A percentile compares a stretch with the other conserved stretches of the same genome.
Conservation (phyloP, 2,113 vertebrate genomes). For the Isurus oxyrinchus region DNA sequence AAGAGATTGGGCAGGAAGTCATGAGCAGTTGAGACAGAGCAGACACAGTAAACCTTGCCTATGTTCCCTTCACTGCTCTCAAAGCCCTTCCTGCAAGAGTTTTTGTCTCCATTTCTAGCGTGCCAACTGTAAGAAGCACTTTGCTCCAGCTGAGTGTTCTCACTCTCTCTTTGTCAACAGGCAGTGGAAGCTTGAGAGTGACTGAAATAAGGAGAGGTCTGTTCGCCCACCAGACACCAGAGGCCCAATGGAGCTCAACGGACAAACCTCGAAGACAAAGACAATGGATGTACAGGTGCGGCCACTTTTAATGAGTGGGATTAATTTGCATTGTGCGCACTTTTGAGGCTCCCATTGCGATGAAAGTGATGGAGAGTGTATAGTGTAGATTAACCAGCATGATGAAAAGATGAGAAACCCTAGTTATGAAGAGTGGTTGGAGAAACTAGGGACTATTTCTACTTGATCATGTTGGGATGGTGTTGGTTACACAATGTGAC, state of each 20-base stretch:
- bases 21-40: not conserved
- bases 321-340: not conserved
- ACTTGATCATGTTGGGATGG: not conserved
- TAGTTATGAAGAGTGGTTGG: not conserved
- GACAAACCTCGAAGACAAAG: not conserved
- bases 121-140: not conserved
- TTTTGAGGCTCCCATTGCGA: not conserved
- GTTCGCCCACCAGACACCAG: not conserved
- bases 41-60: not conserved
- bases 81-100: not conserved
- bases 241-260: not conserved
- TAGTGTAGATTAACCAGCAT: not conserved
- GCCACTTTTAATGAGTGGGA: too few relatives aligned
- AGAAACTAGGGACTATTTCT: not conserved
- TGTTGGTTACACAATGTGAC: too few relatives aligned
- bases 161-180: not conserved
- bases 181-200: not conserved
- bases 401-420: not conserved
- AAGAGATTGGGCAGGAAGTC: not conserved
- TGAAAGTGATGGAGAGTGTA: not conserved
- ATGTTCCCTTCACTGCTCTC: not conserved
- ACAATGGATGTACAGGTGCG: not conserved
- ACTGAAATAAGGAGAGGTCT: not conserved
- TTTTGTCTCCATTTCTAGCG: not conserved
- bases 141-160: not conserved